Evolutionary conservation across 2,888 invertebrate species (phyloP).

Genomic region (Sussaba pulchella): DNA sequence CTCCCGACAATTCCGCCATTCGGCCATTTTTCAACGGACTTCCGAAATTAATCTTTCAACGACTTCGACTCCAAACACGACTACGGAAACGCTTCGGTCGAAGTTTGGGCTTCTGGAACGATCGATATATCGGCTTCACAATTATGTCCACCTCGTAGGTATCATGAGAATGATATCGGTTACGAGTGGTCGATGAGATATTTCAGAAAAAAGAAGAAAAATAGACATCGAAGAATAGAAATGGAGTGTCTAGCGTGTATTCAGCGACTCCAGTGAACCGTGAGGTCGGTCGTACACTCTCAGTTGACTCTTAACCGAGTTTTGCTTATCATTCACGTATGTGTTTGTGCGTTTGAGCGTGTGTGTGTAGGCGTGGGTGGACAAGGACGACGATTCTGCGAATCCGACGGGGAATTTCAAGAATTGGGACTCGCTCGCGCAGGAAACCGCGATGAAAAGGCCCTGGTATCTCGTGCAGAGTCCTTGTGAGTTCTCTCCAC

Average conservation of each 20-base stretch:
- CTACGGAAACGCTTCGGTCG: neutral
- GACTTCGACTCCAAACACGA: neutral
- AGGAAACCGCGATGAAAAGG: constrained; percentile 51
- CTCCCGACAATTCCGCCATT: neutral
- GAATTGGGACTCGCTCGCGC: constrained; percentile 48
- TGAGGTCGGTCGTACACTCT: constrained; percentile 23
- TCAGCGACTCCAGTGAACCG: constrained; percentile 27
- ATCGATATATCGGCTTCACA: constrained; percentile 25
- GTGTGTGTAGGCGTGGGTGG: constrained; percentile 16
- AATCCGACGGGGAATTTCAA: constrained; percentile 58
- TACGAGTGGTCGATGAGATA: constrained; percentile 7
- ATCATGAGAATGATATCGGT: constrained; percentile 16
- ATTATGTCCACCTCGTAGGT: constrained; percentile 37
- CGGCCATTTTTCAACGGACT: neutral
- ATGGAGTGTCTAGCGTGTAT: constrained; percentile 26
- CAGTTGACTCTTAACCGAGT: constrained; percentile 67
- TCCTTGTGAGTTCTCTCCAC: constrained; percentile 26
- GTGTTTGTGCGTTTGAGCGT: neutral
- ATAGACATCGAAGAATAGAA: neutral
- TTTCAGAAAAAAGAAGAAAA: constrained; percentile 27
- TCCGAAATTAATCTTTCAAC: neutral
- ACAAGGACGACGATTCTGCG: constrained; percentile 47
- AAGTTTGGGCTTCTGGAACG: neutral
- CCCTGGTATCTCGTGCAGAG: constrained; percentile 1
- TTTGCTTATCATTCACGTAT: constrained; percentile 48